Conservation (phyloP, 1,140 invertebrate species). For the Zaprionus vittiger region DNA sequence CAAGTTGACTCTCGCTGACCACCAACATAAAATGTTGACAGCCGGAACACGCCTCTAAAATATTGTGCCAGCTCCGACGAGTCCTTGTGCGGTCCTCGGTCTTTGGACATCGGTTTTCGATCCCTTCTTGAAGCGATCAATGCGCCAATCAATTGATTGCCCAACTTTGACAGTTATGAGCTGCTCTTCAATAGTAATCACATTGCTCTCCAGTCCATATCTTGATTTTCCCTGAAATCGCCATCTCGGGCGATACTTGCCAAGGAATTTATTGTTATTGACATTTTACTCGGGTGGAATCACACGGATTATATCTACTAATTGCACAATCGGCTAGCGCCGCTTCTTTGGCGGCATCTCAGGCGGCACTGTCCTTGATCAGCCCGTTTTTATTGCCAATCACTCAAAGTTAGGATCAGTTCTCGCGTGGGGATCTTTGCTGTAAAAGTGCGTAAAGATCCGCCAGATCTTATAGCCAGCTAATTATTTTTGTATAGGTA, state of each 20-base stretch:
- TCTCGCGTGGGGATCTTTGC: too few relatives aligned
- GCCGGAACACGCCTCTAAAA: constrained; percentile 80
- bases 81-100: constrained; percentile 66
- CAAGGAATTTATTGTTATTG: constrained; percentile 79
- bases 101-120: background rate
- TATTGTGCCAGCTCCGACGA: constrained; percentile 61
- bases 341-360: constrained; percentile 36
- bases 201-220: constrained; percentile 37
- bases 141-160: constrained; percentile 70
- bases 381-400: constrained; percentile 41
- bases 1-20: constrained; percentile 70
- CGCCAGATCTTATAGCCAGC: too few relatives aligned
- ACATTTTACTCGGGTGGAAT: constrained; percentile 75
- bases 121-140: constrained; percentile 25
- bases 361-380: constrained; percentile 54
- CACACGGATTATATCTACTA: constrained; percentile 81
- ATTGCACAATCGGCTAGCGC: constrained; percentile 47
- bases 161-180: constrained; percentile 75
- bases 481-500: background rate
- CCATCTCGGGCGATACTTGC: constrained; percentile 37
- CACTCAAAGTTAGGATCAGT: constrained; percentile 16
- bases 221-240: constrained; percentile 53
- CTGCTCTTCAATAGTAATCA: constrained; percentile 56
- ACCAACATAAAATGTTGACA: constrained; percentile 84
- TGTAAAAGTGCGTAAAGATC: background rate